Evolutionary conservation across 2,797 vertebrate genomes (phyloP).

Genomic region (Paratrypauchen microcephalus): DNA sequence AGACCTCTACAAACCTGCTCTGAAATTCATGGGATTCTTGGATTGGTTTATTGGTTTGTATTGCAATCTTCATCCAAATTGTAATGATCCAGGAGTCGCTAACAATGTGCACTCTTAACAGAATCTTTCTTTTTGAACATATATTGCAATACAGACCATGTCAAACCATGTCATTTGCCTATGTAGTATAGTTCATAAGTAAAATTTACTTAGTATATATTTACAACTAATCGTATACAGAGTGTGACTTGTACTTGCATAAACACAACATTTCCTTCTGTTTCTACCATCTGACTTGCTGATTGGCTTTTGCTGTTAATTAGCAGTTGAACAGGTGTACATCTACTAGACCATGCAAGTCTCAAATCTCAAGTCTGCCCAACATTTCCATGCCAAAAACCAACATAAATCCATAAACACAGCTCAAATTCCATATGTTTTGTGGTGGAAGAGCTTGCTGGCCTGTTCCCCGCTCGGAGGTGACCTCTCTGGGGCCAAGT

Average conservation of each 20-base stretch:
- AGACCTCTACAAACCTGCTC: too few relatives aligned
- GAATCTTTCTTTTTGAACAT: too few relatives aligned
- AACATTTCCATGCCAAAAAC: not conserved
- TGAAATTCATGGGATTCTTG: too few relatives aligned
- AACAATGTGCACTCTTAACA: too few relatives aligned
- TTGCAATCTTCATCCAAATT: too few relatives aligned
- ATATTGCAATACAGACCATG: too few relatives aligned
- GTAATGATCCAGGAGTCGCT: too few relatives aligned
- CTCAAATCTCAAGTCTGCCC: not conserved
- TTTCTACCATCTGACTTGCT: not conserved
- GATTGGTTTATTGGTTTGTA: too few relatives aligned
- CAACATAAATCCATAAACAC: not conserved
- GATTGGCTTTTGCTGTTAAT: conserved; percentile 5
- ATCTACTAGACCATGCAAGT: not conserved
- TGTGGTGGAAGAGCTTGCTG: conserved; percentile 15
- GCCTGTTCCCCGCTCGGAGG: conserved; percentile 27
- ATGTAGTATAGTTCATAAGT: too few relatives aligned
- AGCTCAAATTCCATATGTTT: not conserved
- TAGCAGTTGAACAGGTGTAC: conserved; percentile 5
- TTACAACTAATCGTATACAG: not conserved
- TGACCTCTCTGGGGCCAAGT: conserved; percentile 67
- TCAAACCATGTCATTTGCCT: too few relatives aligned
- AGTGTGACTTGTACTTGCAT: not conserved
- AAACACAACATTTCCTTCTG: not conserved
- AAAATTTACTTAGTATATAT: not conserved